These are phyloP conservation scores for Atherix ibis DNA, from an alignment of 2,888 invertebrate genomes.

Conservation along the genomic window DNA sequence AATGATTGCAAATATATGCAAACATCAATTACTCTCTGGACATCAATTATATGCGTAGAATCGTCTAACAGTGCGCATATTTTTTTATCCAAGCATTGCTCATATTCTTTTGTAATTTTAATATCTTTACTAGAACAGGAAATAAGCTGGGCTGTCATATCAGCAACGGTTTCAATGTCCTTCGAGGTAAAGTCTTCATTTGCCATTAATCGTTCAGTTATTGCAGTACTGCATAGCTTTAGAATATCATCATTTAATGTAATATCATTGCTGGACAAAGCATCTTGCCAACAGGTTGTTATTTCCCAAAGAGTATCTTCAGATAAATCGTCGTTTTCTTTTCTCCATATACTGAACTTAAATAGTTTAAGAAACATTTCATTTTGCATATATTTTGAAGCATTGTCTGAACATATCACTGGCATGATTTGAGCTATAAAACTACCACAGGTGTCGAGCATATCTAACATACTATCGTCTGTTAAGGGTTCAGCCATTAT, in stretches of 20 bases:
- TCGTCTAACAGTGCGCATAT: too few species aligned
- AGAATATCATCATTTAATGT: constrained; percentile 18
- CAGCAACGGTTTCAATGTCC: constrained; percentile 19
- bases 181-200: constrained; percentile 9
- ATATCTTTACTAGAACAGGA: constrained; percentile 24
- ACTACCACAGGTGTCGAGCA: constrained; percentile 36
- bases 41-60: too few species aligned
- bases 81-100: too few species aligned
- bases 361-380: constrained; percentile 35
- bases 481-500: constrained; percentile 21
- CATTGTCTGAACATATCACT: constrained; percentile 34
- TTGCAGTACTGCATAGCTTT: constrained; percentile 17
- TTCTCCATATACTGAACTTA: constrained; percentile 31
- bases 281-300: constrained; percentile 42
- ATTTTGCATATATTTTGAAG: constrained; percentile 27
- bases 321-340: constrained; percentile 22
- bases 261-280: constrained; percentile 29
- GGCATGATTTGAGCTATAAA: constrained; percentile 38
- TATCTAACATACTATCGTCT: constrained; percentile 15
- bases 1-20: too few species aligned
- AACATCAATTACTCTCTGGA: too few species aligned
- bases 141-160: constrained; percentile 22
- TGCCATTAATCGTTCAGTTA: constrained; percentile 14
- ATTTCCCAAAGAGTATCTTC: constrained; percentile 40
- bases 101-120: constrained; percentile 17